Base-by-base conservation (phyloP, 2,888 invertebrate genomes). In the Automeris io region DNA sequence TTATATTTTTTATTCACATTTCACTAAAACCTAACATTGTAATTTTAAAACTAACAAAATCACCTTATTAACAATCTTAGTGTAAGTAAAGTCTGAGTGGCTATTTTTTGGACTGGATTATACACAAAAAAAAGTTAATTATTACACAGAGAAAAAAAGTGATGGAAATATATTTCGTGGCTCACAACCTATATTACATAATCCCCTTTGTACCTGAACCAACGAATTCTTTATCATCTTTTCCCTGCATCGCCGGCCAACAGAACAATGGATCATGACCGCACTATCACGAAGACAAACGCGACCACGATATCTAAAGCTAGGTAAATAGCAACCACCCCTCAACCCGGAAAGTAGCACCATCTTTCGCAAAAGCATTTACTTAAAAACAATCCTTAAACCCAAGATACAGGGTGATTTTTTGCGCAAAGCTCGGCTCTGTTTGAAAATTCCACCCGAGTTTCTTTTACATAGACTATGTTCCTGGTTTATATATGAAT, bases 271-370 rank as follows among this genome's bases (percentile, higher is more conserved):
- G 70, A 63, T 73, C 74, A 73, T 72, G 67, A 75, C 70, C 69
- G 46, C 67, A 74, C 72, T 72, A 76, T 73, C 68, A 67, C 62
- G 65, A 80, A 83, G 82, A 83, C 80, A 81, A 83, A 85, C 81
- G 82, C 78, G 75, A 75, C 79, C 66, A 78, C 74, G 69, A 76
- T 69, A 73, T 63, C 65, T 61, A 71, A 54, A 66, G 68, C 74
- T 81, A 80, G 78, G 80, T 83, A 85, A 65, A 65, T 63, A 65
- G 54, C 71, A 69, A 66, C 70, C 67, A 68, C 69, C 61, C 66
- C 66, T 63, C 68, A 63, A 58, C 66, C 64, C 71, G 70, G 77
- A 73, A 78, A 74, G 62, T 71, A 64, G 64, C 69, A 70, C 71
- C 77, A 77, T 80, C 72, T 79, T 80, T 63, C 68, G 63, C 62